phyloP scores from a whole-genome alignment of 2,113 vertebrate genomes.

The Ageneiosus marmoratus region DNA sequence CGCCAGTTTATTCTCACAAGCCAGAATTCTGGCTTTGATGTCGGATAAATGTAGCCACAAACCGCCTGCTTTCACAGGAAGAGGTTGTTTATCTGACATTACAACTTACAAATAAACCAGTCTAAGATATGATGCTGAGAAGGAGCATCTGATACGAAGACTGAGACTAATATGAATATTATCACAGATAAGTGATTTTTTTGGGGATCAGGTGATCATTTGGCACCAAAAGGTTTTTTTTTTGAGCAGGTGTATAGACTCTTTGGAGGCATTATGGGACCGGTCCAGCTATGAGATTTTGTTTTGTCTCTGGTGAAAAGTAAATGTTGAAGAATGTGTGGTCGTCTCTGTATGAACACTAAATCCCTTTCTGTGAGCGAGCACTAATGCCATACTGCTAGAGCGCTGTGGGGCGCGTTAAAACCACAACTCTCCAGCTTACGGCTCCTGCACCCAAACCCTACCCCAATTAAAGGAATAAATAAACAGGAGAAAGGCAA shows the following conservation, averaged over 20 bases:
- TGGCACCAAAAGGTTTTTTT: too few relatives aligned
- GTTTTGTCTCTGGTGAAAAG: conserved; percentile 17
- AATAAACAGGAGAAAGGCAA: conserved; percentile 55
- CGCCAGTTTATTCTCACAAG: neutral
- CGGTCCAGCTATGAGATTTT: neutral
- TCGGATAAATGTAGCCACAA: neutral
- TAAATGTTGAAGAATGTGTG: conserved; percentile 33
- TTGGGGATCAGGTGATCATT: too few relatives aligned
- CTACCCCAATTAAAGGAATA: conserved; percentile 51
- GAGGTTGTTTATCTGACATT: neutral
- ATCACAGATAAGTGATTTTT: neutral
- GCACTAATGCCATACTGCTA: conserved; percentile 14
- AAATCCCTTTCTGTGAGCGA: conserved; percentile 40
- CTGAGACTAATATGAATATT: neutral
- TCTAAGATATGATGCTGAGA: neutral
- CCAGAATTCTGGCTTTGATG: neutral
- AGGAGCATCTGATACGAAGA: neutral
- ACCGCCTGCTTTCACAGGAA: neutral
- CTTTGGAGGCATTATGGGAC: neutral
- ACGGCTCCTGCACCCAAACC: conserved; percentile 40
- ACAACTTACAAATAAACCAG: neutral
- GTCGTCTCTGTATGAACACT: neutral
- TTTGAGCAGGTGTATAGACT: neutral
- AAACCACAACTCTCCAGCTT: conserved; percentile 41
- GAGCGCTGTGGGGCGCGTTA: conserved; percentile 41